A percentile compares a stretch with the other conserved stretches of the same genome.
Evolutionary conservation across 2,888 invertebrate species (phyloP).

Genomic region (Elysia crispata): DNA sequence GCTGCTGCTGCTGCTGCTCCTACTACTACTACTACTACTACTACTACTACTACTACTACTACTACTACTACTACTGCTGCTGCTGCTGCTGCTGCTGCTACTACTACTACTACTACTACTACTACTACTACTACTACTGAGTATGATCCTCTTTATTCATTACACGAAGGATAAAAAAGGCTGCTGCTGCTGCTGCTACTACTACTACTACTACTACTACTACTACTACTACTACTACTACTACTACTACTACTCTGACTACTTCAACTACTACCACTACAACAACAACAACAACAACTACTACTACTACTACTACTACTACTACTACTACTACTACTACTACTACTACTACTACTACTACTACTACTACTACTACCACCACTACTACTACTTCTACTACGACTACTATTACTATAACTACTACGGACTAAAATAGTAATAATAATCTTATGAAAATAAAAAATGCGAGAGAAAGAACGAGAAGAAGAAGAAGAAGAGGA

Average conservation of each 20-base stretch:
- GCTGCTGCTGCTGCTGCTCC: constrained; percentile 3
- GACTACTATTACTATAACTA: no score
- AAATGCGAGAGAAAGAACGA: no score
- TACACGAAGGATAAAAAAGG: no score
- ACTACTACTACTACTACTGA: constrained; percentile 5
- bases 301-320: constrained; percentile 34
- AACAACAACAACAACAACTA: background rate
- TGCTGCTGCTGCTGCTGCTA: background rate
- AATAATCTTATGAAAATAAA: no score
- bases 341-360: constrained; percentile 34
- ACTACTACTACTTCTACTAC: constrained; percentile 30
- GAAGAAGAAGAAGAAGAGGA: no score
- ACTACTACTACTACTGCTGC: constrained; percentile 14
- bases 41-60: constrained; percentile 26
- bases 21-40: constrained; percentile 33
- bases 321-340: constrained; percentile 34
- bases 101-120: constrained; percentile 18
- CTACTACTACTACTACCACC: constrained; percentile 31
- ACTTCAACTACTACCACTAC: constrained; percentile 20
- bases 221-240: no score
- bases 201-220: constrained; percentile 23
- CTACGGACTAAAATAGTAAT: no score
- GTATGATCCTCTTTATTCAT: no score
- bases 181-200: constrained; percentile 25
- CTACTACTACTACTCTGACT: background rate